A percentile compares a stretch with the other conserved stretches of the same genome.
These are phyloP conservation scores for Galeruca laticollis DNA, from an alignment of 2,888 invertebrate species.

Conservation along the genomic window DNA sequence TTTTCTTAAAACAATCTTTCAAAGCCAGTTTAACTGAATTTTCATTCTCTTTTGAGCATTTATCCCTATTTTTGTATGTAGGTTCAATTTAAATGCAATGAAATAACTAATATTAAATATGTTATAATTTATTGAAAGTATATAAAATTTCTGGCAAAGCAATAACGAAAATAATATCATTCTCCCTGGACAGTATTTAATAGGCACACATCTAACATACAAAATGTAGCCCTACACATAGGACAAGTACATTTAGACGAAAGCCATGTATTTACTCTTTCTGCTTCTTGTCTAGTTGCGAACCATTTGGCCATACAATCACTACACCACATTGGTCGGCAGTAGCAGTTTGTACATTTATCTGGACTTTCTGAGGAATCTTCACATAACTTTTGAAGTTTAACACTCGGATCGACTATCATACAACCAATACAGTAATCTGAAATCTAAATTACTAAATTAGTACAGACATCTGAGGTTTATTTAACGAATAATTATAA, in stretches of 20 bases:
- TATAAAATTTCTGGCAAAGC: too few relatives aligned
- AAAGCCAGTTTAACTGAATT: too few relatives aligned
- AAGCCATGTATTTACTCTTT: conserved; percentile 83
- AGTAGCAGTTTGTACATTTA: conserved; percentile 74
- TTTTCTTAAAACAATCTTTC: too few relatives aligned
- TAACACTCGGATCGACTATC: conserved; percentile 80
- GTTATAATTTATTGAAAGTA: too few relatives aligned
- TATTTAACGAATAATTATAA: too few relatives aligned
- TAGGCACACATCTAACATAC: conserved; percentile 83
- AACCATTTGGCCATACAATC: conserved; percentile 91
- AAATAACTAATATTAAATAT: too few relatives aligned
- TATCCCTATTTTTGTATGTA: too few relatives aligned
- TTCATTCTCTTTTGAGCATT: too few relatives aligned
- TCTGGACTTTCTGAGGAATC: conserved; percentile 64
- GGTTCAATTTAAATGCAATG: too few relatives aligned
- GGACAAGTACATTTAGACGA: conserved; percentile 88
- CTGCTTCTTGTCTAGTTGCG: conserved; percentile 83
- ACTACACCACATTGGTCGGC: conserved; percentile 91
- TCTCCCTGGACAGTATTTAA: conserved; percentile 20
- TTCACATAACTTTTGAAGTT: conserved; percentile 79
- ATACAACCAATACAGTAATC: conserved; percentile 93
- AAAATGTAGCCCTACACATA: conserved; percentile 87
- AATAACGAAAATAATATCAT: conserved; percentile 1
- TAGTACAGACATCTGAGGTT: too few relatives aligned
- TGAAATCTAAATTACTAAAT: conserved; percentile 77